phyloP scores from a whole-genome alignment of 2,113 vertebrate genomes.

The Rhinoptilus africanus region DNA sequence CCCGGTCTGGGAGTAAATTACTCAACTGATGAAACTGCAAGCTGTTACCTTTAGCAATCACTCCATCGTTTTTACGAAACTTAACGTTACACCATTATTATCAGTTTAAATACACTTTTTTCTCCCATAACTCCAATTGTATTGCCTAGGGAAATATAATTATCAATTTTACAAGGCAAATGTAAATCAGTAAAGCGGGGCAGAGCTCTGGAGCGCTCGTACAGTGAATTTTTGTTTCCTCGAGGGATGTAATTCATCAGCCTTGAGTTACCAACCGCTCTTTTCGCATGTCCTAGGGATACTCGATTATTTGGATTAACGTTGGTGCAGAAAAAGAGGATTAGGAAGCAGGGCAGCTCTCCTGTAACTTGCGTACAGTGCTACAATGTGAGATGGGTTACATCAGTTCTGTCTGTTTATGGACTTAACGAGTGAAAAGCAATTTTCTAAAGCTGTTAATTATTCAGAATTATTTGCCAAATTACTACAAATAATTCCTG shows the following conservation, averaged over 20 bases:
- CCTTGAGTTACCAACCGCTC: neutral
- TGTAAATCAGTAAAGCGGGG: neutral
- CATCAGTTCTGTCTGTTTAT: neutral
- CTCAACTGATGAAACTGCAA: fast-evolving
- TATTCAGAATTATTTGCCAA: neutral
- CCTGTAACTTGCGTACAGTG: fast-evolving
- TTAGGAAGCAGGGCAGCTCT: neutral
- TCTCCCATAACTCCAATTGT: fast-evolving
- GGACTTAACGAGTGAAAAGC: neutral
- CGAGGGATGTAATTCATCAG: neutral
- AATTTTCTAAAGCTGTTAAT: neutral
- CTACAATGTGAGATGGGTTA: neutral
- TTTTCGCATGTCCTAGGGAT: neutral
- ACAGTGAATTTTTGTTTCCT: neutral
- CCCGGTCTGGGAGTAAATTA: neutral
- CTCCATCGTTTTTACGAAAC: fast-evolving
- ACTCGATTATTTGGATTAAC: neutral
- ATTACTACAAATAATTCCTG: neutral
- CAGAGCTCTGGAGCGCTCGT: neutral
- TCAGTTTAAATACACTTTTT: fast-evolving
- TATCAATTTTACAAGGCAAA: neutral
- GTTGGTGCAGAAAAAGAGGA: neutral
- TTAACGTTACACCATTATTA: fast-evolving
- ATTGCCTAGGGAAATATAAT: fast-evolving
- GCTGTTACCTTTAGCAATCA: neutral